Evolutionary conservation across 2,797 vertebrate species (phyloP), one percentile per base, ranked within the genome.

Genomic region (Capromys pilorides): DNA sequence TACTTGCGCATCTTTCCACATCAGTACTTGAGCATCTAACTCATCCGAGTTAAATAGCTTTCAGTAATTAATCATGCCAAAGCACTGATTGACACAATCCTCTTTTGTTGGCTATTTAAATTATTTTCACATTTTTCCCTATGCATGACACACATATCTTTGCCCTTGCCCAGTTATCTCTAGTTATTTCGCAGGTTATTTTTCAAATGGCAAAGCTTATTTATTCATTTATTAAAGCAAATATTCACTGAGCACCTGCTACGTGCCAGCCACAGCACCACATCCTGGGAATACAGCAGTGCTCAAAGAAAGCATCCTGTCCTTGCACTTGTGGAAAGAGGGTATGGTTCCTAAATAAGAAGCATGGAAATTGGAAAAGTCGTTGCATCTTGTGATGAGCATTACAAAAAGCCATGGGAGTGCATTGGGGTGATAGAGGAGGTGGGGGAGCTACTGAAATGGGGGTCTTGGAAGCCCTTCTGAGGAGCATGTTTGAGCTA

Each of bases 31-130:
- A 77, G 91, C 86, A 82, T 49, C 73, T 79, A 86, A 69, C 92
- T 94, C 93, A 57, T 66, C 88, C 57, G 57, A 54, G 93, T 94
- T 86, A 93, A 95, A 80, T 8, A 86, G 66, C 64, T 36, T 92
- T 92, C 82, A 33, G 21, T 90, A 90, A 96, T 94, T 93, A 91
- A 94, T 94, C 83, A 94, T 73, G 64, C 92, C 41, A 22, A 81
- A 83, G 75, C 86, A 36, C 7, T 86, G 82, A 86, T 92, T 88
- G 92, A 75, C 94, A 79, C 31, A 36, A 0, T 67, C 82, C 59
- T 86, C 88, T 90, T 71, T 77, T 69, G 82, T 49, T 80, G 94
- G 90, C 69, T 88, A 33, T 88, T 88, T 87, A 95, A 82, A 75
- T 94, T 90, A 66, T 93, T 95, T 89, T 80, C 79, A 24, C 31